Base-by-base conservation (phyloP, 2,888 invertebrate species). In the Conomelus anceps region DNA sequence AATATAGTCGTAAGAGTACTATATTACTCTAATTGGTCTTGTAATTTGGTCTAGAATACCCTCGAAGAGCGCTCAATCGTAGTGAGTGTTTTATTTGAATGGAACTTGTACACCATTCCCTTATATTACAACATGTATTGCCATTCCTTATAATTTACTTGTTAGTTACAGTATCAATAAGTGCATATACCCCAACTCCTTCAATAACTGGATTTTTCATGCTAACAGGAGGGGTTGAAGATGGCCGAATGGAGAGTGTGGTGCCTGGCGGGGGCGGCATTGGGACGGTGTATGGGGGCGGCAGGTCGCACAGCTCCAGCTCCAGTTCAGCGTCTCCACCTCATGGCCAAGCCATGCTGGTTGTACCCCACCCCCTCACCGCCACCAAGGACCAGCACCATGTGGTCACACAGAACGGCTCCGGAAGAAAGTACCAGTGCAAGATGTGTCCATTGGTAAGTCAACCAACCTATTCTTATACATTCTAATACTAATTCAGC, bases 361-460 rank as follows among this genome's bases (percentile, higher is more conserved):
- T 98, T 91, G 98, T 98, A 22, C 98, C 98, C 6, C 98, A 98
- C 92, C 98, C 98, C 22, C 95, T 97, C 92, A 94, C 93, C 90
- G 93, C 94, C 88, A 92, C 91, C 41, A 91, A 92, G 88, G 92
- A 93, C 90, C 92, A 93, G 91, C 93, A 92, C 92, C 91, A 92
- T 92, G 92, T 93, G 92, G 91, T 93, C 93, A 93, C 93, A 92
- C 92, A 93, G 92, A 91, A 92, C 90, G 92, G 92, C 86, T 92
- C 92, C 84, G 92, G 92, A 26, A 94, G 98, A 93, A 98, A 98
- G 94, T 98, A 98, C 94, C 98, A 98, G 93, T 98, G 98, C 95
- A 98, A 98, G 94, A 98, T 98, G 98, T 98, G 98, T 93, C 98
- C 98, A 91, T 98, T 98, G 98, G 98, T 99, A 94, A 94, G 97